Evolutionary conservation across 1,140 invertebrate genomes (phyloP), one percentile per base, ranked within the genome.

Genomic region (Micrasema longulum): DNA sequence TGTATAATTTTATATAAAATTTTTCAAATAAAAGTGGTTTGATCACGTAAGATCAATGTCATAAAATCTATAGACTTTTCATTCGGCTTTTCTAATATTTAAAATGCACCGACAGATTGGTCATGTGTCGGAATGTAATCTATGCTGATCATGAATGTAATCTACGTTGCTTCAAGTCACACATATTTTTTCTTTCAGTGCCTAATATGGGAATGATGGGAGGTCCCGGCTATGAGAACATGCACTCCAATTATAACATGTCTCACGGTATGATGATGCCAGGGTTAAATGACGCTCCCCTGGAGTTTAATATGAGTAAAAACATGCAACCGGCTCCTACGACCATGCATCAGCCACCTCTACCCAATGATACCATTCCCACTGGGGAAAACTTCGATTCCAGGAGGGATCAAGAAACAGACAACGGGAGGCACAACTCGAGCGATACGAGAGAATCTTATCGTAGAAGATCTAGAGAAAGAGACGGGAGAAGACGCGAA

Each of bases 251-350:
- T 20, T 75, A 70, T 26, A 70, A 60, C 35, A 75, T 75, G 48
- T 52, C 50, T 53, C 74, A 72, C 36, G 67, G 52, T n/a, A 75
- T 75, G 74, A 64, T 76, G 48, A 72, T 75, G 69, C 88, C 89
- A 48, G 88, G 87, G 1, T 86, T 89, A 77, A 91, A 91, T 75
- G 90, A 92, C 78, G 85, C 86, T 50, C 90, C 90, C 3, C 77
- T 91, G 23, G 89, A 91, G 77, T 91, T 91, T 76, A 89, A 88
- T 76, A 87, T 86, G 26, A 90, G 87, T 76, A 91, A 91, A 79
- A 89, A 71, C 35, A 43, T 75, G 7, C 74, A 70, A 12, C 38
- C 60, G 5, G 20, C 71, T 14, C 70, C 70, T 4, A 31, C 35
- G 35, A 16, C 14, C 3, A 60, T 60, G 55, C 50, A 26, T 4